These are phyloP conservation scores for Ochropacha duplaris DNA, from an alignment of 2,888 invertebrate species.

Conservation along the genomic window DNA sequence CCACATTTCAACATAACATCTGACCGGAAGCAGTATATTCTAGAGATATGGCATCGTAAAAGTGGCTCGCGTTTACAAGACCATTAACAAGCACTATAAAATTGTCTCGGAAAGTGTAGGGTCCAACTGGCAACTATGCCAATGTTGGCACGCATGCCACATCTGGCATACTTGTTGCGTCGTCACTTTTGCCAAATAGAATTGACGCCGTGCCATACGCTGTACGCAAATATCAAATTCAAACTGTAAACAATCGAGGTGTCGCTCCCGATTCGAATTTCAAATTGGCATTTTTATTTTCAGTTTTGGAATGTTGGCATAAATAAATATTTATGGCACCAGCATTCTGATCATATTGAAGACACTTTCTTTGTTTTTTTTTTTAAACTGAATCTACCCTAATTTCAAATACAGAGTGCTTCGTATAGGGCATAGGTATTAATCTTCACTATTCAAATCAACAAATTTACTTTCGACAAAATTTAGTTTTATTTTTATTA, in stretches of 20 bases:
- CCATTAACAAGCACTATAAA: constrained; percentile 58
- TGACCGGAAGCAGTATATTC: constrained; percentile 50
- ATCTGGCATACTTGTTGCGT: constrained; percentile 47
- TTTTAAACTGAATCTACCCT: too few species aligned
- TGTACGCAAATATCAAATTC: constrained; percentile 26
- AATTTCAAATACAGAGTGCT: too few species aligned
- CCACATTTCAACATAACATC: constrained; percentile 13
- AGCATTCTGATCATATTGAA: too few species aligned
- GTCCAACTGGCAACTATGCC: constrained; percentile 26
- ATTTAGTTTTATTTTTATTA: too few species aligned
- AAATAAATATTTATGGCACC: too few species aligned
- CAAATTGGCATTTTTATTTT: constrained; percentile 4
- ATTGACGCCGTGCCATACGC: constrained; percentile 8
- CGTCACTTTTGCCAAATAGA: constrained; percentile 36
- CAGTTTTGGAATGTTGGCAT: too few species aligned
- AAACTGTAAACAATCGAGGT: constrained; percentile 10
- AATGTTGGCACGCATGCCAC: constrained; percentile 38
- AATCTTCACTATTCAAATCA: too few species aligned
- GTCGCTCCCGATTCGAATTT: constrained; percentile 12
- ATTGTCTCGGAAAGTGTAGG: constrained; percentile 34
- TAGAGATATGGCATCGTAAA: constrained; percentile 55
- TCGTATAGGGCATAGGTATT: too few species aligned
- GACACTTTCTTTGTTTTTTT: too few species aligned
- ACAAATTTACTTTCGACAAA: too few species aligned
- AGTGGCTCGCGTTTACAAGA: constrained; percentile 54